Evolutionary conservation across 1,140 invertebrate genomes (phyloP).

Genomic region (Hycleus cichorii): DNA sequence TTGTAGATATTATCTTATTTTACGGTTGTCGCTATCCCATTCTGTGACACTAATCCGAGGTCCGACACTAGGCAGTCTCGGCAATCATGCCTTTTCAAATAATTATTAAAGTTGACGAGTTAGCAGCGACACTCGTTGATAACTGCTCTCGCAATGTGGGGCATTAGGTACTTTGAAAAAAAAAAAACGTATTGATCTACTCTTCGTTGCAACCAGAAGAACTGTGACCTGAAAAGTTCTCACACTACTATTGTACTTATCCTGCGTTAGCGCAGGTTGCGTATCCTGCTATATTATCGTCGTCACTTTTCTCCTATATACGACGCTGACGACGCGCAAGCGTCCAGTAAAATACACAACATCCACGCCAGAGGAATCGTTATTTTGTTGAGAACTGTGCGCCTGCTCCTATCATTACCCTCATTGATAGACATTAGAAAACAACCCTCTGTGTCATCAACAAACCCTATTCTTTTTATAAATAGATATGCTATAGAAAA

Average conservation of each 20-base stretch:
- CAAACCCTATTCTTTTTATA: too few species aligned
- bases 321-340: conserved; percentile 1
- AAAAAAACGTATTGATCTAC: conserved; percentile 29
- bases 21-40: conserved; percentile 28
- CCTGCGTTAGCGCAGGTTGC: conserved; percentile 12
- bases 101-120: conserved; percentile 30
- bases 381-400: not conserved
- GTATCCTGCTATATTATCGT: not conserved
- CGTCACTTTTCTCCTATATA: not conserved
- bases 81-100: conserved; percentile 35
- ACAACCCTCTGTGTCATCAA: too few species aligned
- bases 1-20: not conserved
- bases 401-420: too few species aligned
- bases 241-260: conserved; percentile 15
- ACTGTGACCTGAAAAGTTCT: conserved; percentile 23
- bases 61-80: conserved; percentile 32
- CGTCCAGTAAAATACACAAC: not conserved
- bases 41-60: conserved; percentile 13
- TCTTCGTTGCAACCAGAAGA: conserved; percentile 18
- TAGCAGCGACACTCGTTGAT: conserved; percentile 38
- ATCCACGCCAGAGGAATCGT: not conserved
- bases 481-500: too few species aligned
- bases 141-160: conserved; percentile 30
- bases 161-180: conserved; percentile 28
- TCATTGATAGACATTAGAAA: too few species aligned